Conservation (phyloP, 2,797 vertebrate species). For the Anniella stebbinsi region DNA sequence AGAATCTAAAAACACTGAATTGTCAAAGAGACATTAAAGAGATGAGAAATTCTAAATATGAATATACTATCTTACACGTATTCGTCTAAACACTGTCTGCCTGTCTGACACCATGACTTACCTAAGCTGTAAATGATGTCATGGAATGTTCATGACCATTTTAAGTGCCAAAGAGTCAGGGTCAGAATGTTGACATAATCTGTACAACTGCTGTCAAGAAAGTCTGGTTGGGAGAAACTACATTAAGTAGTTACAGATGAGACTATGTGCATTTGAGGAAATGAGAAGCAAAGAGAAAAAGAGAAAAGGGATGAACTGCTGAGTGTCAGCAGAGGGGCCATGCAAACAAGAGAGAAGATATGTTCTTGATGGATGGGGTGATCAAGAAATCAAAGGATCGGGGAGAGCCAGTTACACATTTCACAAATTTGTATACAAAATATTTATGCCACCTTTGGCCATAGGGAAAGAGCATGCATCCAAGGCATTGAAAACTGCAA, state of each 20-base stretch:
- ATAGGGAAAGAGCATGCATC: too few relatives aligned
- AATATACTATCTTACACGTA: background rate
- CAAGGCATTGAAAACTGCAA: background rate
- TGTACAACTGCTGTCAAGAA: background rate
- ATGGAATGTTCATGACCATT: slow-evolving; percentile 6
- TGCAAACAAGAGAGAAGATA: background rate
- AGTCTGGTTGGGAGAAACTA: background rate
- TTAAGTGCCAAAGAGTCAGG: background rate
- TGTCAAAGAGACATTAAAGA: background rate
- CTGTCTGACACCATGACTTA: background rate
- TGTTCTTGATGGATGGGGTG: background rate
- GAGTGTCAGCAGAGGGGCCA: background rate
- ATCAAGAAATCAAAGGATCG: background rate
- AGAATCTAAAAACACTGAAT: background rate
- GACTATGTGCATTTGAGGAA: background rate
- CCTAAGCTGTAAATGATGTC: background rate
- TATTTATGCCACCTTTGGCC: too few relatives aligned
- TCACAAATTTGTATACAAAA: too few relatives aligned
- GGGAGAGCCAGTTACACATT: background rate
- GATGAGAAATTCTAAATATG: background rate
- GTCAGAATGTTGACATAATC: background rate
- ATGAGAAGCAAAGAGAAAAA: background rate
- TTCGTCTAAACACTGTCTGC: background rate
- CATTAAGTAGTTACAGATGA: background rate
- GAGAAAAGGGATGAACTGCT: background rate